Evolutionary conservation across 2,113 vertebrate genomes (phyloP).

Genomic region (Theristicus caerulescens): DNA sequence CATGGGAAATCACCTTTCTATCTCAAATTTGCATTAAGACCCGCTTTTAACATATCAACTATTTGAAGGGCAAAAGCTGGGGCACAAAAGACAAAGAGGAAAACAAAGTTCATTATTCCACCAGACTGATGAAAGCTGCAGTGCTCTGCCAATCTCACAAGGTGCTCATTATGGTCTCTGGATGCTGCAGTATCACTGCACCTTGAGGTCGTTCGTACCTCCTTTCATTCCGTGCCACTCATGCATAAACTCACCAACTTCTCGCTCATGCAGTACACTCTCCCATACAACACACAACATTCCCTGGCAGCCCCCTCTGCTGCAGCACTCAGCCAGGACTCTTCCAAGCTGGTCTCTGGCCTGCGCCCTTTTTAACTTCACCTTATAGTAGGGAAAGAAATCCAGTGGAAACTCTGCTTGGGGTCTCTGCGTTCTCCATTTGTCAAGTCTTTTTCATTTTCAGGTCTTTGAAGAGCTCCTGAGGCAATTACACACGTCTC

Average conservation of each 20-base stretch:
- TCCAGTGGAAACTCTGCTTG: constrained; percentile 11
- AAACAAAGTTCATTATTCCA: neutral
- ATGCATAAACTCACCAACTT: neutral
- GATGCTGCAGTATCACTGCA: neutral
- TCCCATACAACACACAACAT: neutral
- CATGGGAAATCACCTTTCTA: neutral
- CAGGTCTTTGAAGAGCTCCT: neutral
- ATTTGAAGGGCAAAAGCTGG: neutral
- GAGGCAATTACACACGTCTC: constrained; percentile 6
- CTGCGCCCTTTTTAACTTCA: neutral
- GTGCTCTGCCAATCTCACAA: neutral
- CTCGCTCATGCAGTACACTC: fast-evolving
- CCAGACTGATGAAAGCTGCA: neutral
- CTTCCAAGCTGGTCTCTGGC: neutral
- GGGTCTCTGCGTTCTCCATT: constrained; percentile 51
- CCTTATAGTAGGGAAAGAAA: neutral
- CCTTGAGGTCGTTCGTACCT: neutral
- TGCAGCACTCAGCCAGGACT: neutral
- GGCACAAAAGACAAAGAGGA: neutral
- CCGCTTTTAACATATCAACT: neutral
- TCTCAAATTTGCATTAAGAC: neutral
- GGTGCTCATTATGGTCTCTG: neutral
- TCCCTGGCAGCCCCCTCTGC: neutral
- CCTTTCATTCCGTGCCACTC: neutral
- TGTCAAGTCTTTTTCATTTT: constrained; percentile 18